Evolutionary conservation across 2,888 invertebrate genomes (phyloP).

Genomic region (Torymus aiolomorphi): DNA sequence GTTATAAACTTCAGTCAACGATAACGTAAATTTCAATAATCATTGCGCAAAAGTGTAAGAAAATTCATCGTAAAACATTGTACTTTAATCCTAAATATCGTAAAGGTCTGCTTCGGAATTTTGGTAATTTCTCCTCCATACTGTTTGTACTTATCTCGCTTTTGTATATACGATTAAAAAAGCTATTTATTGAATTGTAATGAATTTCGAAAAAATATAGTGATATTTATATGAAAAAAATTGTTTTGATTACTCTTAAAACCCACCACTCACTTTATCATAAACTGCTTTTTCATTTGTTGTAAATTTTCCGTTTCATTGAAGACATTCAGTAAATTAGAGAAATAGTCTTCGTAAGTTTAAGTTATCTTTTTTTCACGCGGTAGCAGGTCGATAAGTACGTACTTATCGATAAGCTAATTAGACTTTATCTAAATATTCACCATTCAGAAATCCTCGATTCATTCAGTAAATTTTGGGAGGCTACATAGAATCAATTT

Average conservation of each 20-base stretch:
- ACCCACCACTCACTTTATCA: conserved; percentile 8
- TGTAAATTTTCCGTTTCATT: conserved; percentile 10
- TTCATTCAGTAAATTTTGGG: conserved; percentile 9
- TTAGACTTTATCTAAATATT: conserved; percentile 41
- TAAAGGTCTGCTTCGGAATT: conserved; percentile 48
- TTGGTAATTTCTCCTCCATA: conserved; percentile 45
- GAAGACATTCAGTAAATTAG: not conserved
- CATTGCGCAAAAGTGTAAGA: conserved; percentile 24
- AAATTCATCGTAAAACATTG: conserved; percentile 34
- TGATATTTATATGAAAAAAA: conserved; percentile 72
- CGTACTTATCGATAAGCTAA: conserved; percentile 47
- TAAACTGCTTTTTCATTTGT: not conserved
- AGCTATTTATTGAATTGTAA: conserved; percentile 75
- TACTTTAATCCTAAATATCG: conserved; percentile 26
- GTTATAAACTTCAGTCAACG: conserved; percentile 7
- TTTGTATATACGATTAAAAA: conserved; percentile 66
- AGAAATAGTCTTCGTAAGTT: conserved; percentile 11
- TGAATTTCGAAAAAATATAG: conserved; percentile 71
- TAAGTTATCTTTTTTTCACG: conserved; percentile 15
- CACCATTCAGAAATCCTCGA: not conserved
- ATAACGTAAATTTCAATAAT: conserved; percentile 29
- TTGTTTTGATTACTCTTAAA: conserved; percentile 37
- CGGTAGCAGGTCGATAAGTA: conserved; percentile 36
- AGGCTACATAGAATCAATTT: too few species aligned
- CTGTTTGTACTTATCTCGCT: conserved; percentile 54